These are phyloP conservation scores for Geotrypetes seraphini DNA, from an alignment of 2,797 vertebrate genomes.

Conservation along the genomic window DNA sequence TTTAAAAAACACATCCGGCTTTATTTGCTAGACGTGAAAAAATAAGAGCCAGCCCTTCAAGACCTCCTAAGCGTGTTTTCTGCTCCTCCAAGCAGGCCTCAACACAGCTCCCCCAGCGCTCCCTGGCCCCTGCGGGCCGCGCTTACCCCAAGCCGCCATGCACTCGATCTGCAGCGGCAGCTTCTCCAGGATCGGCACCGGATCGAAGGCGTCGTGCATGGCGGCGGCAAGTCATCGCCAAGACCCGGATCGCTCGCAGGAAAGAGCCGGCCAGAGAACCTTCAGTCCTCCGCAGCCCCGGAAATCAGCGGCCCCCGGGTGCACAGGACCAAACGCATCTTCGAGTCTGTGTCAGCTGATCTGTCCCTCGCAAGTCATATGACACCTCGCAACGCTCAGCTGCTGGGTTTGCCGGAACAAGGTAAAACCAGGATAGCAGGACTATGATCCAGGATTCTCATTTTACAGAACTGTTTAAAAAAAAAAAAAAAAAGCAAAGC, in stretches of 20 bases:
- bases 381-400: too few species aligned
- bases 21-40: too few species aligned
- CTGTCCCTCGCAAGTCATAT: too few species aligned
- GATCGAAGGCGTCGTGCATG: slow-evolving; percentile 94
- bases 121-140: background rate
- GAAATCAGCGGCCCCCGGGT: accelerated
- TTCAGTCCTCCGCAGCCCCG: too few species aligned
- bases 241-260: background rate
- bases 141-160: slow-evolving; percentile 91
- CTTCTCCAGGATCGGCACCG: slow-evolving; percentile 88
- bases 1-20: too few species aligned
- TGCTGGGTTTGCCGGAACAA: too few species aligned
- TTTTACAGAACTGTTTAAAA: too few species aligned
- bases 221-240: background rate
- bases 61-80: background rate
- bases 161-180: slow-evolving; percentile 95
- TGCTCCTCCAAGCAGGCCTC: background rate
- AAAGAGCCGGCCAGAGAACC: background rate
- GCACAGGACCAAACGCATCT: accelerated
- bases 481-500: too few species aligned
- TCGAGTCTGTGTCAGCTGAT: background rate
- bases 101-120: background rate
- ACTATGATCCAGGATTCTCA: too few species aligned
- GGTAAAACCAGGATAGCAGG: too few species aligned
- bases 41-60: too few species aligned